These are phyloP conservation scores for Glaucomys volans DNA, from an alignment of 2,113 vertebrate species.

Conservation along the genomic window DNA sequence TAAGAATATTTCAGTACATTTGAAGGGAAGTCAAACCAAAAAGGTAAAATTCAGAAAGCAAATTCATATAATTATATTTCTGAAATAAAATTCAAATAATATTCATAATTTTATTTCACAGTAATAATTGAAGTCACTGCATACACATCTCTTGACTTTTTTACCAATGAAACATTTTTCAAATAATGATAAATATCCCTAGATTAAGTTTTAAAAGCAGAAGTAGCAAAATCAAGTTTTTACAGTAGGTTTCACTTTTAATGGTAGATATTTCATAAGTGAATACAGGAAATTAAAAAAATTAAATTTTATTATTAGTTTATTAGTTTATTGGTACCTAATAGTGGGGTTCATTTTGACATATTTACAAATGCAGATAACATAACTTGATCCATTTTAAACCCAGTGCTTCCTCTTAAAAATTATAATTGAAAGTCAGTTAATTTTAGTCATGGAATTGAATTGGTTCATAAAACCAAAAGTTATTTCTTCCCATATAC, in stretches of 20 bases:
- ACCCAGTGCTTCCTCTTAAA: not conserved
- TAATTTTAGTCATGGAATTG: not conserved
- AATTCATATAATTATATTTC: not conserved
- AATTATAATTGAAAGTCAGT: not conserved
- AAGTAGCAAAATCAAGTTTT: not conserved
- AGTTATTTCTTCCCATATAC: not conserved
- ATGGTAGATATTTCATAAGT: not conserved
- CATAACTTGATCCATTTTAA: no score
- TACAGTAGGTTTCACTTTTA: not conserved
- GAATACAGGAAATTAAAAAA: not conserved
- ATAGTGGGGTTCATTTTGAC: no score
- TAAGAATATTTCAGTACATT: not conserved
- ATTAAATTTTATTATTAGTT: not conserved
- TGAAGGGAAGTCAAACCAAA: not conserved
- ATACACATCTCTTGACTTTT: not conserved
- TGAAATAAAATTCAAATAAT: not conserved
- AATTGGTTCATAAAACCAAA: not conserved
- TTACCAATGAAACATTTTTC: not conserved
- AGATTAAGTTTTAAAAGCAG: not conserved
- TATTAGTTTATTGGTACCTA: no score
- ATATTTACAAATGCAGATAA: no score
- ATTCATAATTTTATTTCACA: not conserved
- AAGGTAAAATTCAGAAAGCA: not conserved
- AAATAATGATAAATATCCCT: conserved; percentile 9
- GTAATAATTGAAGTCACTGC: not conserved